These are phyloP conservation scores for Acanthis flammea DNA, from an alignment of 2,797 vertebrate genomes.

Conservation along the genomic window DNA sequence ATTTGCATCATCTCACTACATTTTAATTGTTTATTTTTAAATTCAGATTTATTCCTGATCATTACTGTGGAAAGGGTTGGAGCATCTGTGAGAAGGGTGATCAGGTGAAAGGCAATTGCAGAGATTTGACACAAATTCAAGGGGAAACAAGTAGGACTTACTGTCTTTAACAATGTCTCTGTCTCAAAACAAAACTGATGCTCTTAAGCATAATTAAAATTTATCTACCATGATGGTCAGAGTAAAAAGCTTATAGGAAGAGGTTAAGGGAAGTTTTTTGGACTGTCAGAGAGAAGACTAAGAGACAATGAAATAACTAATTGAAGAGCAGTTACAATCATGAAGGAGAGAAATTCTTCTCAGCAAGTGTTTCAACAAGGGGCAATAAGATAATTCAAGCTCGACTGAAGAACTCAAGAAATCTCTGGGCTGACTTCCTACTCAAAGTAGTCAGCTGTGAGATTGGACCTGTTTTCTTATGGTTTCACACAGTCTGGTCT, in stretches of 20 bases:
- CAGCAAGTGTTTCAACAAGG: not conserved
- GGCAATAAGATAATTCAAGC: not conserved
- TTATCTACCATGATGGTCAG: not conserved
- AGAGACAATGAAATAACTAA: not conserved
- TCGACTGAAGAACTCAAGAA: not conserved
- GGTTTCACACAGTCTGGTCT: not conserved
- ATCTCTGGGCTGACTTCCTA: not conserved
- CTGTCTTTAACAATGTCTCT: not conserved
- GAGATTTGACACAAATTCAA: not conserved
- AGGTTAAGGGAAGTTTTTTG: not conserved
- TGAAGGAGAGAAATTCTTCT: not conserved
- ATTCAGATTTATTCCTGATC: not conserved
- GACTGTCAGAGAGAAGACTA: not conserved
- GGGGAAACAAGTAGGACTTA: not conserved
- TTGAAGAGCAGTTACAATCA: not conserved
- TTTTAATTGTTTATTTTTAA: not conserved
- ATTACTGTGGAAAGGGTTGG: not conserved
- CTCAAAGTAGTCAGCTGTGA: not conserved
- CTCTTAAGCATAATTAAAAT: not conserved
- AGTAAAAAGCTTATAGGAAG: not conserved
- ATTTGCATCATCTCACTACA: not conserved
- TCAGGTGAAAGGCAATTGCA: not conserved
- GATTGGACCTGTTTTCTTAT: not conserved
- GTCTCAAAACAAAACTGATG: not conserved
- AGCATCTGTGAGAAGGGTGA: not conserved